phyloP scores from a whole-genome alignment of 2,888 invertebrate genomes.

The Gryllus longicercus region DNA sequence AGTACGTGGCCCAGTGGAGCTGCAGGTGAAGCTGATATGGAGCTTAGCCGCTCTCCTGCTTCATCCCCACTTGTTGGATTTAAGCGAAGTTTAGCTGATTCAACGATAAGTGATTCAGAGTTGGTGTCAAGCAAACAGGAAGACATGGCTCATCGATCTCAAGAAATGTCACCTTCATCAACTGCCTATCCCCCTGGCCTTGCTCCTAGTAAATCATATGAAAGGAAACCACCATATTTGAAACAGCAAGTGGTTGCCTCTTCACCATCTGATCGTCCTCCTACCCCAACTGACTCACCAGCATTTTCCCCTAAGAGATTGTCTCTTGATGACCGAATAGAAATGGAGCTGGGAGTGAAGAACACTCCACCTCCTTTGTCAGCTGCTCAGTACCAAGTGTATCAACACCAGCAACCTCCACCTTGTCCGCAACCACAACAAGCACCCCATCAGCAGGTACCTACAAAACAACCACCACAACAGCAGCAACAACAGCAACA shows the following conservation, averaged over 20 bases:
- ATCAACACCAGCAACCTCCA: constrained; percentile 35
- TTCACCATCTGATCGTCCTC: background rate
- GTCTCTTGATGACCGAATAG: constrained; percentile 59
- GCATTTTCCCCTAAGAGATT: constrained; percentile 54
- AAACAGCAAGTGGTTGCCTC: constrained; percentile 43
- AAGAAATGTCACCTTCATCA: background rate
- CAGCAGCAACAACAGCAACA: background rate
- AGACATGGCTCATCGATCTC: background rate
- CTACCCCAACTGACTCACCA: constrained; percentile 25
- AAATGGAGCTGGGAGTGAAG: constrained; percentile 56
- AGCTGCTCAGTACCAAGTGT: constrained; percentile 28
- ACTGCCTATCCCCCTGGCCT: constrained; percentile 29
- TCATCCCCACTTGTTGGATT: constrained; percentile 46
- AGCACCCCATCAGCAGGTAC: constrained; percentile 11
- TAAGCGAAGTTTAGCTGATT: constrained; percentile 52
- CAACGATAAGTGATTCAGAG: constrained; percentile 54
- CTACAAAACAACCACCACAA: background rate
- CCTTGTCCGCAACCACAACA: background rate
- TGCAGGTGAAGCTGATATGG: constrained; percentile 26
- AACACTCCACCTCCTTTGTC: constrained; percentile 43
- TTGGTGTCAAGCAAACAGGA: constrained; percentile 39
- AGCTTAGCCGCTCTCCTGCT: constrained; percentile 29
- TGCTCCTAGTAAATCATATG: constrained; percentile 57
- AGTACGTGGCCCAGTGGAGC: constrained; percentile 21
- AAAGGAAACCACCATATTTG: constrained; percentile 59